Conservation (phyloP, 2,888 invertebrate species). For the Pharmacophagus antenor region DNA sequence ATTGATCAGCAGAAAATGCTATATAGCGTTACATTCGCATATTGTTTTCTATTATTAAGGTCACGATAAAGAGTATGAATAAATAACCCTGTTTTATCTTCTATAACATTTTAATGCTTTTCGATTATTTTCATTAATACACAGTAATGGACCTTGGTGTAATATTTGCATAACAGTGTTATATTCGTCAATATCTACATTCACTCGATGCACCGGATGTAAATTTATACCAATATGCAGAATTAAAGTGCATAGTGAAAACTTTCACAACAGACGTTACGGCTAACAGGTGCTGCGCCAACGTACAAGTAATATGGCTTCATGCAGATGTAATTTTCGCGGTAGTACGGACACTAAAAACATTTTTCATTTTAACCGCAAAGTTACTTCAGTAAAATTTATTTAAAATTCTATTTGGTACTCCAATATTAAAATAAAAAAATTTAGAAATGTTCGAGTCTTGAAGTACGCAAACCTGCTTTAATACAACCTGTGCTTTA, state of each 20-base stretch:
- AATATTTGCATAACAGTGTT: background rate
- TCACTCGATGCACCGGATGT: slow-evolving; percentile 5
- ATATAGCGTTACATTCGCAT: too few species aligned
- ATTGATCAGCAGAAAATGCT: too few species aligned
- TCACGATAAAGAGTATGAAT: too few species aligned
- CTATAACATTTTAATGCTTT: too few species aligned
- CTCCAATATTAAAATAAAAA: background rate
- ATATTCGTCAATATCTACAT: background rate
- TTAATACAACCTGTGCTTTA: too few species aligned
- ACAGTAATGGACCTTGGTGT: background rate
- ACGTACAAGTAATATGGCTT: background rate
- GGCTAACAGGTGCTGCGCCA: slow-evolving; percentile 18
- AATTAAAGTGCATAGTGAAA: slow-evolving; percentile 20
- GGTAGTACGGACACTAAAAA: slow-evolving; percentile 2
- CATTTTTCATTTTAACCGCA: background rate
- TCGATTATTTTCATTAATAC: too few species aligned
- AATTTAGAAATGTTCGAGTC: background rate
- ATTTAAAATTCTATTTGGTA: background rate
- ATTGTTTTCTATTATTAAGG: too few species aligned
- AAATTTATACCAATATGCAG: slow-evolving; percentile 11
- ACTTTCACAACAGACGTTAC: slow-evolving; percentile 5
- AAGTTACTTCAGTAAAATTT: background rate
- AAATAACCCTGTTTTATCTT: too few species aligned
- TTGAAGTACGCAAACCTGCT: too few species aligned
- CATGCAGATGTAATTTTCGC: slow-evolving; percentile 20